Percentiles rank a stretch among this genome's conserved stretches.
These are phyloP conservation scores for Procavia capensis DNA, from an alignment of 2,113 vertebrate species.

Conservation along the genomic window DNA sequence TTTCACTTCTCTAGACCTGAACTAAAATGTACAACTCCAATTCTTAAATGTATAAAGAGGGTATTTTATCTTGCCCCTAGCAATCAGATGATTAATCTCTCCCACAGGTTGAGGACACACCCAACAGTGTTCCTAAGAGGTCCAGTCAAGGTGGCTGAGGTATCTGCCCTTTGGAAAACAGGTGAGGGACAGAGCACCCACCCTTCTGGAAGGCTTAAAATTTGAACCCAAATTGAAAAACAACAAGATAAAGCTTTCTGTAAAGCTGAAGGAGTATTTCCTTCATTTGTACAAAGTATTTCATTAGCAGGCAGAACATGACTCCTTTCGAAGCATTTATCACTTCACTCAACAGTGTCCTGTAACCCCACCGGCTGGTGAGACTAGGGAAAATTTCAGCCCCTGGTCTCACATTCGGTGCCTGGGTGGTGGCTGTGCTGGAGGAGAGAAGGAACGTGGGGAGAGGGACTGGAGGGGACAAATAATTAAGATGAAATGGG, in stretches of 20 bases:
- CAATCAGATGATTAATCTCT: not conserved
- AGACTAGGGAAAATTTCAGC: not conserved
- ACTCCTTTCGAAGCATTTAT: no score
- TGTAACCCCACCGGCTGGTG: not conserved
- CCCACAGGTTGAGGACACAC: not conserved
- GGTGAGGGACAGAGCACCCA: not conserved
- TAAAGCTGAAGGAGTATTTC: not conserved
- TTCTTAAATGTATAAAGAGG: not conserved
- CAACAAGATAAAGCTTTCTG: not conserved
- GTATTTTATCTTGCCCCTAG: not conserved
- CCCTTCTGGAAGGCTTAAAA: not conserved
- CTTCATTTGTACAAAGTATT: not conserved
- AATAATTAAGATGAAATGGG: not conserved
- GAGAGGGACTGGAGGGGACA: not conserved
- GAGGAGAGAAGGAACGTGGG: rapidly evolving
- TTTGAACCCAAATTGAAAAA: not conserved
- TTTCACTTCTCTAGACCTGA: slow-evolving; percentile 16
- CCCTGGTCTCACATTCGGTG: not conserved
- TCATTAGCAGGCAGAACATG: not conserved
- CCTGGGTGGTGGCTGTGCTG: not conserved
- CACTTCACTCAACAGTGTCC: not conserved
- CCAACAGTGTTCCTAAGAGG: not conserved
- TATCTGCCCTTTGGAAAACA: not conserved
- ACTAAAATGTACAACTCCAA: not conserved
- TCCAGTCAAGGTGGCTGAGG: not conserved